Evolutionary conservation across 2,797 vertebrate species (phyloP).

Genomic region (Brachymystax lenok): DNA sequence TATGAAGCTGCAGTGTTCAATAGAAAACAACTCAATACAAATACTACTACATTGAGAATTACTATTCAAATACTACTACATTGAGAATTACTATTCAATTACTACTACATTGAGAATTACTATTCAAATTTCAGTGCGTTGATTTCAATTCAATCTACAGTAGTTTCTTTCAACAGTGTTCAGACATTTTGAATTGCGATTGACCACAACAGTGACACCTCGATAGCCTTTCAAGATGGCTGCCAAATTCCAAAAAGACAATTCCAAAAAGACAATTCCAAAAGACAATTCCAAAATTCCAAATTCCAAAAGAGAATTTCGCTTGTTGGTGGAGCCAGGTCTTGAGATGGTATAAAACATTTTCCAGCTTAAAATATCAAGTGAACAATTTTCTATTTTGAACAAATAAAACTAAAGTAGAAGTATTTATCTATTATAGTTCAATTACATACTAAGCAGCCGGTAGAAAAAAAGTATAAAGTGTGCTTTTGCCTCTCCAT

Average conservation of each 20-base stretch:
- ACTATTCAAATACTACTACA: conserved; percentile 42
- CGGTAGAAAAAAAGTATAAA: conserved; percentile 24
- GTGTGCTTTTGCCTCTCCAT: background rate
- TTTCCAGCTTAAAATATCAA: conserved; percentile 42
- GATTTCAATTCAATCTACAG: conserved; percentile 38
- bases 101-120: conserved; percentile 25
- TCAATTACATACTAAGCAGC: conserved; percentile 29
- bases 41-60: conserved; percentile 26
- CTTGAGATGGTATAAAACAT: conserved; percentile 34
- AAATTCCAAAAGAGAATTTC: background rate
- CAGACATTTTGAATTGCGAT: conserved; percentile 33
- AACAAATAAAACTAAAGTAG: conserved; percentile 63
- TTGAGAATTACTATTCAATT: conserved; percentile 42
- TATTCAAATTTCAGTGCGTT: conserved; percentile 46
- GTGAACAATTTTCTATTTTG: conserved; percentile 32
- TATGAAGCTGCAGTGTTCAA: conserved; percentile 13
- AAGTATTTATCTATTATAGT: conserved; percentile 36
- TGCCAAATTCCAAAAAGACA: too few species aligned
- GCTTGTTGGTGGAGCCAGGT: background rate
- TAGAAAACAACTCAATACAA: conserved; percentile 9
- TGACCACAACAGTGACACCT: conserved; percentile 26
- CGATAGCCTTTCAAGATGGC: conserved; percentile 4
- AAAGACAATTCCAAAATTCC: background rate
- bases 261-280: too few species aligned
- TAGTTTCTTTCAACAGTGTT: conserved; percentile 15